Conservation (phyloP, 92 coral and sea anemone species). For the Montipora capitata region DNA sequence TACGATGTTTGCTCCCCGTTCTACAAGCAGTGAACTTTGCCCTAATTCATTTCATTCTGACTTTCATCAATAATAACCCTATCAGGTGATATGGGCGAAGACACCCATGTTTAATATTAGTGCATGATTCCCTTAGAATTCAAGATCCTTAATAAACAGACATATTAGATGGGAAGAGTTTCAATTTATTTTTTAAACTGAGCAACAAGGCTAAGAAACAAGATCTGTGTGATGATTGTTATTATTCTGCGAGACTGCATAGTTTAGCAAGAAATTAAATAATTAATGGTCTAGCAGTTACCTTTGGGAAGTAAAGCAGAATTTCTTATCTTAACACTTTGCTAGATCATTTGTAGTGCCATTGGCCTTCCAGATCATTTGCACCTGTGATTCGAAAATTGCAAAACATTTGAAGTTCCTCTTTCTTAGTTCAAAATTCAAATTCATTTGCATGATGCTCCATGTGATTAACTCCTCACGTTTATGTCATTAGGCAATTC, state of each 20-base stretch:
- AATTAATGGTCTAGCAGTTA: background rate
- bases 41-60: background rate
- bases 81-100: background rate
- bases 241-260: background rate
- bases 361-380: background rate
- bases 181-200: background rate
- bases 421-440: no score
- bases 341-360: background rate
- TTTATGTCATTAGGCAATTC: no score
- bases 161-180: background rate
- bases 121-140: background rate
- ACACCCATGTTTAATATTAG: background rate
- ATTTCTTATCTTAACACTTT: background rate
- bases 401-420: background rate
- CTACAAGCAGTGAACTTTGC: background rate
- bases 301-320: background rate
- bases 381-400: no score
- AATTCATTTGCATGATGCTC: no score
- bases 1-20: background rate
- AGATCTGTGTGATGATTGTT: background rate
- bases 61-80: background rate
- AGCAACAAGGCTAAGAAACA: background rate
- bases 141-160: background rate
- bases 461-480: no score
- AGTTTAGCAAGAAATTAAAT: background rate